Conservation (phyloP, 2,888 invertebrate genomes). For the Nasonia oneida region DNA sequence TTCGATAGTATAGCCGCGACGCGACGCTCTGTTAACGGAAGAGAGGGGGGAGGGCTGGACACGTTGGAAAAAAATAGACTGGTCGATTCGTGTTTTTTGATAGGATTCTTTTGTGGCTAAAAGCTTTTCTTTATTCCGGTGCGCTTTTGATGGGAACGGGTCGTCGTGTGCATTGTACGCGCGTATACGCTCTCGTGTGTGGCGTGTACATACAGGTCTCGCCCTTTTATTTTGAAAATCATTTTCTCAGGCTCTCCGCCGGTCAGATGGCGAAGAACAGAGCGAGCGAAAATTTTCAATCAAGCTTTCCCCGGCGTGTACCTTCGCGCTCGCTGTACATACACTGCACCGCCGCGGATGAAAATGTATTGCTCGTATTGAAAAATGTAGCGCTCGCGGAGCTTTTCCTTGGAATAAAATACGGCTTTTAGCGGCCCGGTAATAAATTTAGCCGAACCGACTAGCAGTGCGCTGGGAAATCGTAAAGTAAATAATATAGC, state of each 20-base stretch:
- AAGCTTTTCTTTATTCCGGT: constrained; percentile 43
- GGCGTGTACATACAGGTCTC: not conserved
- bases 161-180: constrained; percentile 9
- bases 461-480: not conserved
- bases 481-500: constrained; percentile 9
- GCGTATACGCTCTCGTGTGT: not conserved
- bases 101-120: constrained; percentile 46
- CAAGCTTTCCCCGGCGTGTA: not conserved
- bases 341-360: not conserved
- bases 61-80: not conserved
- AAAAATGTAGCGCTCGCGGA: not conserved
- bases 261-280: not conserved
- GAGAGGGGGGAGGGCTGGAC: not conserved
- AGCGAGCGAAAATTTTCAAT: constrained; percentile 42
- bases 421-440: constrained; percentile 1
- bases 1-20: not conserved
- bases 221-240: constrained; percentile 42
- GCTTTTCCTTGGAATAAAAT: constrained; percentile 9
- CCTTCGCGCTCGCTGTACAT: not conserved
- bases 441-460: not conserved
- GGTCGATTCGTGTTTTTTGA: constrained; percentile 44
- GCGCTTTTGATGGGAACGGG: constrained; percentile 36
- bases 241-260: constrained; percentile 11
- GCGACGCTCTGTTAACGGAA: not conserved
- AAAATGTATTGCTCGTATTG: constrained; percentile 14